Conservation (phyloP, 2,888 invertebrate species). For the Cyaniris semiargus region DNA sequence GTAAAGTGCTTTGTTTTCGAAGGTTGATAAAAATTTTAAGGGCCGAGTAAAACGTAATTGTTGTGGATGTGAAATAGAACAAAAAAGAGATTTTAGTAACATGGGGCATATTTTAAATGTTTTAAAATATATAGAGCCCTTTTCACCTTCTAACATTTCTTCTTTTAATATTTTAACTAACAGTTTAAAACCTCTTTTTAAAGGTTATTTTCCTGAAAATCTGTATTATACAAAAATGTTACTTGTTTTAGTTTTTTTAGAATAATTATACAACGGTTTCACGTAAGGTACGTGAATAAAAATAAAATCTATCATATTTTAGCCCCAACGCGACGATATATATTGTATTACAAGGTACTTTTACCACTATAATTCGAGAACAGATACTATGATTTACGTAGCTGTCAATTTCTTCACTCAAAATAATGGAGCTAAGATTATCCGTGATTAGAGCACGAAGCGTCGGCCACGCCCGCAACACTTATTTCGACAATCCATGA, state of each 20-base stretch:
- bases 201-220: too few relatives aligned
- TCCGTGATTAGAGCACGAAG: not conserved
- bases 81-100: not conserved
- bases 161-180: too few relatives aligned
- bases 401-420: not conserved
- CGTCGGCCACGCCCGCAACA: not conserved
- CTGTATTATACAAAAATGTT: too few relatives aligned
- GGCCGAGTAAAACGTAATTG: not conserved
- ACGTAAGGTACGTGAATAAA: too few relatives aligned
- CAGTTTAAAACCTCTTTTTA: too few relatives aligned
- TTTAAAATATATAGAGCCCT: too few relatives aligned
- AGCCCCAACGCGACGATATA: too few relatives aligned
- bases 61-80: not conserved
- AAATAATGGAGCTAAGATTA: not conserved
- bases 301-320: too few relatives aligned
- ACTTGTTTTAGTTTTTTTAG: too few relatives aligned
- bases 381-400: not conserved
- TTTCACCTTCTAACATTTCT: not conserved
- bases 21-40: not conserved
- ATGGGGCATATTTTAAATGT: too few relatives aligned
- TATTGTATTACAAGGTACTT: too few relatives aligned
- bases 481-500: conserved; percentile 6
- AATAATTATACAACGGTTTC: too few relatives aligned
- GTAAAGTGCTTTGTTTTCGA: conserved; percentile 7
- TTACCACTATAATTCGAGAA: not conserved